Conservation (phyloP, 1,140 invertebrate species). For the Nilaparvata lugens region DNA sequence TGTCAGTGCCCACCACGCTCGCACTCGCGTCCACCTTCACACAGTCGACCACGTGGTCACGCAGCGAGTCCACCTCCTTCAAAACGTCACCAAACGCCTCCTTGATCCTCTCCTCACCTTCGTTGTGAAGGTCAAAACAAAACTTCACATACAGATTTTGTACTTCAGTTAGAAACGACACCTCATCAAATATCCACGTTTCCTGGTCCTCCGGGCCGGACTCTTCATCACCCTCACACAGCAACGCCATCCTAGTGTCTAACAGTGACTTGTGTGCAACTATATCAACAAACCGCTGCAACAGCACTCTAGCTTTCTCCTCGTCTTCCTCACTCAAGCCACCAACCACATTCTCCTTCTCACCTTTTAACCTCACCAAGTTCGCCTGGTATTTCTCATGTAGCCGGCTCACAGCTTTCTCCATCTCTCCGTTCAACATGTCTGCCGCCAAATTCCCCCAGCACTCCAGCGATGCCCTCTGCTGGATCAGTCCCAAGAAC, state of each 20-base stretch:
- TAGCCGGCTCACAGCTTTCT: constrained; percentile 52
- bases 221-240: constrained; percentile 34
- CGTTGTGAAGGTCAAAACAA: constrained; percentile 36
- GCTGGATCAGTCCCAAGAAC: constrained; percentile 36
- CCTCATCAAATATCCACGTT: constrained; percentile 13
- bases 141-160: constrained; percentile 50
- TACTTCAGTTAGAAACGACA: constrained; percentile 45
- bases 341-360: constrained; percentile 4
- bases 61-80: constrained; percentile 22
- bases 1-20: neutral
- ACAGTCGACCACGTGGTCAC: constrained; percentile 16
- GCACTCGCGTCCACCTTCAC: constrained; percentile 7
- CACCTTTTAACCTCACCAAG: constrained; percentile 26
- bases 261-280: constrained; percentile 66
- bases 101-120: constrained; percentile 21
- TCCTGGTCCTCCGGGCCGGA: constrained; percentile 22
- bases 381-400: constrained; percentile 50
- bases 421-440: constrained; percentile 55
- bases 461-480: constrained; percentile 51
- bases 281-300: constrained; percentile 61
- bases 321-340: constrained; percentile 29
- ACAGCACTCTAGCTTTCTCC: constrained; percentile 41
- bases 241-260: constrained; percentile 54
- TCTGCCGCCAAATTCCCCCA: constrained; percentile 60
- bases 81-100: constrained; percentile 18